Base-by-base conservation (phyloP, 2,113 vertebrate species). In the Miniopterus natalensis region DNA sequence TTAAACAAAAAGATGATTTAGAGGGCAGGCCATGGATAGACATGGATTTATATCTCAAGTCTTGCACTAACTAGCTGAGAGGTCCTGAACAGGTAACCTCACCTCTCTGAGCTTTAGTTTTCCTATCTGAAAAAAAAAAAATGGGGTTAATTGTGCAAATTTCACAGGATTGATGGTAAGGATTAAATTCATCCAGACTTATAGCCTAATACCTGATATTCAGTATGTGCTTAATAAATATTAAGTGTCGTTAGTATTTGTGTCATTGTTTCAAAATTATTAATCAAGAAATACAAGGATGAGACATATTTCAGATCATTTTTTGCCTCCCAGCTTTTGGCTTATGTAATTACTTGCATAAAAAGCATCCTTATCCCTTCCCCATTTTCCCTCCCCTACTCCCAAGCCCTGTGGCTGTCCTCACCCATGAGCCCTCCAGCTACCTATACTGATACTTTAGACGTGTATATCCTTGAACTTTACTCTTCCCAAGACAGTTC, bases 111-210 rank as follows among this genome's bases (percentile, higher is more conserved):
- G 42, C 25, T 84, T 92, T 31, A 21, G 2, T 14, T 63, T 92
- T 61, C 61, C 85, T 61, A 84, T 51, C 47, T 71, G 49, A 70
- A 93, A 63, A 73, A 94, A 63, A 66, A 36, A 68, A 68, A 68
- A 12, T 42, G 20, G 12, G 29, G 29, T 12, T 87, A 51, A 59
- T 8, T 88, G 21, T 20, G 27, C 15, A 88, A 90, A 68, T 14
- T 63, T 47, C 66, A 68, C 0, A 65, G 47, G 68, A 75, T 47
- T 6, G 66, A 13, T 31, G 21, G 8, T 61, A 17, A 68, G 31
- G 53, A 66, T 84, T 92, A 91, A 89, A 59, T 61, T 66, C 20
- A n/a, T 8, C n/a, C 59, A 74, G 79, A 74, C 8, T 15, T 15
- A 57, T 21, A 90, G 40, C 57, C 15, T 78, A 42, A 57, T 25